Evolutionary conservation across 2,113 vertebrate genomes (phyloP), one percentile per base, ranked within the genome.

Genomic region (Psettodes erumei): DNA sequence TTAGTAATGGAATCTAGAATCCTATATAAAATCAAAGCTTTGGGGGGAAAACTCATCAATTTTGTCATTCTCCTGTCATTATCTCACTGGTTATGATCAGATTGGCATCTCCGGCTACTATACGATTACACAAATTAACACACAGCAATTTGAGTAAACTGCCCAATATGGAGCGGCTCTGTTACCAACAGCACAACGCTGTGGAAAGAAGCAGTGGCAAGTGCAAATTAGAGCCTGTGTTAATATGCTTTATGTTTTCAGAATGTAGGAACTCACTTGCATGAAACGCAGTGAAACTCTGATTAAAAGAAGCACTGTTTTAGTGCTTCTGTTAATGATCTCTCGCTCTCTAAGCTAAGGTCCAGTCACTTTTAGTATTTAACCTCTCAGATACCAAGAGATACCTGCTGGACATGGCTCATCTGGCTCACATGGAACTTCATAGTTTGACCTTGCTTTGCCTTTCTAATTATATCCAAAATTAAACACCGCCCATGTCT

Each of bases 391-490:
- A 38, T 8, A 15, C 11, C 35, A 9, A 21, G 25, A 35, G 15
- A 16, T 35, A 27, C 40, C 23, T 48, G 43, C 55, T 71, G 69
- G 32, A 61, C 38, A 23, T 42, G 23, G 69, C 42, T 45, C 11
- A 62, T 11, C 25, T 62, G 25, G 25, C 19, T 30, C 25, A 23
- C n/a, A 33, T 45, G 13, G 33, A 28, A 56, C 43, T 32, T 55
- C 42, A 56, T 33, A 21, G 35, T 32, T 15, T 58, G 55, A 60
- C 43, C 43, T 60, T 60, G 32, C 8, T 50, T 50, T 21, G 10
- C 30, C 2, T 15, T 73, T 43, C 37, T 72, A 12, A 27, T 43
- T 3, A 33, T 30, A 27, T 16, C 43, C 25, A n/a, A 50, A 59
- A 40, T 58, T 23, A 2, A 58, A 25, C 59, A 0, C 35, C 15